These are phyloP conservation scores for Willowsia nigromaculata DNA, from an alignment of 2,888 invertebrate genomes.

Conservation along the genomic window DNA sequence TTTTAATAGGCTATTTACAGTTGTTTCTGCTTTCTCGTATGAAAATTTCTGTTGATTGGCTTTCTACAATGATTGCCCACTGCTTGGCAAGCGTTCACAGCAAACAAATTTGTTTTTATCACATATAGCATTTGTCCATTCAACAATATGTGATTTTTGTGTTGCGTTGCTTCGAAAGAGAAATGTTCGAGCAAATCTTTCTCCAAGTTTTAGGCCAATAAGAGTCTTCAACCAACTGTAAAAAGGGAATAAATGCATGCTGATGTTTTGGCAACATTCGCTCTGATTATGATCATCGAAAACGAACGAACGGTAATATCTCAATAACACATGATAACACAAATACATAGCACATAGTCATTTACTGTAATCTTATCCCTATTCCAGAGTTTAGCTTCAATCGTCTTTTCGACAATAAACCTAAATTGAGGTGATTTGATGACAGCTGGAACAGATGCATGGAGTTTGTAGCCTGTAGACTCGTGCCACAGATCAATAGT, in stretches of 20 bases:
- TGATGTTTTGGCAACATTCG: neutral
- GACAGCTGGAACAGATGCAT: slow-evolving; percentile 38
- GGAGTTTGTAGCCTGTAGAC: slow-evolving; percentile 2
- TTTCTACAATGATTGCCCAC: too few species aligned
- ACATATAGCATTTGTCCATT: neutral
- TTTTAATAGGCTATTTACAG: too few species aligned
- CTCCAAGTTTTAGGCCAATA: too few species aligned
- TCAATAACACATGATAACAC: slow-evolving; percentile 24
- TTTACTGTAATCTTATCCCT: neutral
- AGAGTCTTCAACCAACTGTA: too few species aligned
- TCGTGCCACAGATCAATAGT: slow-evolving; percentile 52
- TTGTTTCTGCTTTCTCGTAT: neutral
- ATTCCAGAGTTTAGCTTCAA: neutral
- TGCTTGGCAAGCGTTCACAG: neutral
- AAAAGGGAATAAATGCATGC: too few species aligned
- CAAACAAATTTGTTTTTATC: neutral
- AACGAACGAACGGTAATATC: slow-evolving; percentile 27
- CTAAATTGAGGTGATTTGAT: slow-evolving; percentile 63
- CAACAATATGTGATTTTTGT: neutral
- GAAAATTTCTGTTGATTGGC: too few species aligned
- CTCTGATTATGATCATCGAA: neutral
- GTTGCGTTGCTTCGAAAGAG: neutral
- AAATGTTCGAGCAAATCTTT: neutral
- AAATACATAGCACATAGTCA: neutral
- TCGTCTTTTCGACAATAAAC: slow-evolving; percentile 36